Evolutionary conservation across 2,113 vertebrate species (phyloP).

Genomic region (Pithys albifrons): DNA sequence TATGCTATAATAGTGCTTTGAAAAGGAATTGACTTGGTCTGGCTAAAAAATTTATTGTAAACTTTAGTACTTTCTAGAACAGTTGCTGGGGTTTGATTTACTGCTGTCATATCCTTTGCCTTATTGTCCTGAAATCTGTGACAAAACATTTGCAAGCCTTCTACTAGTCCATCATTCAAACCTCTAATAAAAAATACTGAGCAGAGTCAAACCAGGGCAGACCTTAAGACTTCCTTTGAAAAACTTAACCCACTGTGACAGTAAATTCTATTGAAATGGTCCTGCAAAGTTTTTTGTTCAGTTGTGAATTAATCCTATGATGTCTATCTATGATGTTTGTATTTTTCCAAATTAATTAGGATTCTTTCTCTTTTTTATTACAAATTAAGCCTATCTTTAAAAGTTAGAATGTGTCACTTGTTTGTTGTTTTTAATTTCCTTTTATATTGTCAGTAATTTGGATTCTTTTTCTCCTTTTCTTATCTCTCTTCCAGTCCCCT

Average conservation of each 20-base stretch:
- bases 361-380: not conserved
- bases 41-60: not conserved
- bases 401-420: not conserved
- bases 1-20: not conserved
- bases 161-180: not conserved
- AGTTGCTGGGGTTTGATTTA: not conserved
- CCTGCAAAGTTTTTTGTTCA: not conserved
- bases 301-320: rapidly evolving
- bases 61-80: not conserved
- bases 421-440: rapidly evolving
- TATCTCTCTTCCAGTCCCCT: not conserved
- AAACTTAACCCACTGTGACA: not conserved
- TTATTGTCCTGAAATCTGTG: not conserved
- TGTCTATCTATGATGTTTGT: not conserved
- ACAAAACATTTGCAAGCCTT: not conserved
- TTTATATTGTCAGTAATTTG: not conserved
- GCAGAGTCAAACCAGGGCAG: not conserved
- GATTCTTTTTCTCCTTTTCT: not conserved
- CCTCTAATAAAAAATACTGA: not conserved
- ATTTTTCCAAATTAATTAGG: not conserved
- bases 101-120: not conserved
- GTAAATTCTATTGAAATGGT: not conserved
- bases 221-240: not conserved
- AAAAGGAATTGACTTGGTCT: not conserved
- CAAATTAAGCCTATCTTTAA: not conserved